Evolutionary conservation across 2,797 vertebrate genomes (phyloP).

Genomic region (Mico argentatus): DNA sequence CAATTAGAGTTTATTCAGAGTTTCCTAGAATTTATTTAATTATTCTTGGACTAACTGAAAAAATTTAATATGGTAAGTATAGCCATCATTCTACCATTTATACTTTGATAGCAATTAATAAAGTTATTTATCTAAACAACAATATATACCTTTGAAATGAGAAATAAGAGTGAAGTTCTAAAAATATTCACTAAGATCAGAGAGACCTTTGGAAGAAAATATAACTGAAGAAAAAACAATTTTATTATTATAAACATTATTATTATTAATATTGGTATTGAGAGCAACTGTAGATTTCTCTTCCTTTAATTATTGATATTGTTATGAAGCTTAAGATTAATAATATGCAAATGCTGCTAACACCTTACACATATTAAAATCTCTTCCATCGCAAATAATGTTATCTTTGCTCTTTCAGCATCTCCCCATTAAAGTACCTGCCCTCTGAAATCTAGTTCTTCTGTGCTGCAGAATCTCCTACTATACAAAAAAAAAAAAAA

Average conservation of each 20-base stretch:
- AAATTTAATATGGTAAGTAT: background rate
- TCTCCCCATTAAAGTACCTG: background rate
- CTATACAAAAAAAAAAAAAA: background rate
- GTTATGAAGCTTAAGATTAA: background rate
- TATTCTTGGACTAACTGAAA: background rate
- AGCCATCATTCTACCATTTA: background rate
- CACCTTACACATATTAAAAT: background rate
- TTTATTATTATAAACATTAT: background rate
- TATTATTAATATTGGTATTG: background rate
- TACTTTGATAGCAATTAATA: background rate
- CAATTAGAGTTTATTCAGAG: background rate
- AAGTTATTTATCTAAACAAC: background rate
- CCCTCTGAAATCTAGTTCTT: background rate
- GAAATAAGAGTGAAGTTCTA: background rate
- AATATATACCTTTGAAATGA: background rate
- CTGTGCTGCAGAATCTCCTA: background rate
- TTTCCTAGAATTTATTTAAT: background rate
- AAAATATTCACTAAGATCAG: background rate
- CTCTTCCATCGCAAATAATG: background rate
- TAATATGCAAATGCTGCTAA: background rate
- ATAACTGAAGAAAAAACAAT: background rate
- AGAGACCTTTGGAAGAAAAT: background rate
- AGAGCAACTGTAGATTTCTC: background rate
- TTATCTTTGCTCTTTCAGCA: background rate
- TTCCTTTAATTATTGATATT: background rate